A percentile compares a stretch with the other conserved stretches of the same genome.
Evolutionary conservation across 2,888 invertebrate species (phyloP).

Genomic region (Bugula neritina): DNA sequence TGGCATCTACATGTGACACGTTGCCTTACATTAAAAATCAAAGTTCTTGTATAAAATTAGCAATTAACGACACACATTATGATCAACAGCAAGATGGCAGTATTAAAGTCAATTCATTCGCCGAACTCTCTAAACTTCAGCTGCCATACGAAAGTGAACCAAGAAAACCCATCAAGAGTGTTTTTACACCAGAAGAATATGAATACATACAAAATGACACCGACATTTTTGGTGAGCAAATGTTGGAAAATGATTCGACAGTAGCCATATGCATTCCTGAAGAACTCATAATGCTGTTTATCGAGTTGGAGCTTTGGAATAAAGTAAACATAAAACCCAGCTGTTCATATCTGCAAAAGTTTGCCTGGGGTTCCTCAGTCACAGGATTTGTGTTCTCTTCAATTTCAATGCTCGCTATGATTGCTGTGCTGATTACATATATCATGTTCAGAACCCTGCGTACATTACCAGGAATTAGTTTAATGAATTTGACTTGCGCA

Average conservation of each 20-base stretch:
- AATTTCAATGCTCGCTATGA: slow-evolving; percentile 43
- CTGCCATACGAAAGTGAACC: neutral
- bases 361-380: slow-evolving; percentile 1
- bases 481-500: slow-evolving; percentile 48
- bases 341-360: slow-evolving; percentile 12
- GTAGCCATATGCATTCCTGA: slow-evolving; percentile 3
- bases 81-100: neutral
- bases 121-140: neutral
- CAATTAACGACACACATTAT: neutral
- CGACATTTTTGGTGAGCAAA: neutral
- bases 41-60: neutral
- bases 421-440: slow-evolving; percentile 47
- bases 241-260: neutral
- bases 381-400: slow-evolving; percentile 28
- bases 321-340: neutral
- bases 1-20: slow-evolving; percentile 5
- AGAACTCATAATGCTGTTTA: neutral
- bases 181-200: slow-evolving; percentile 16
- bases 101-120: neutral
- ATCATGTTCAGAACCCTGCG: slow-evolving; percentile 42
- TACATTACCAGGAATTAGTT: slow-evolving; percentile 52
- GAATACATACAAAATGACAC: neutral
- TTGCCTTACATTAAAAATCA: slow-evolving; percentile 3
- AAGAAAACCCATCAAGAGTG: neutral
- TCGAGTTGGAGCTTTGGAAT: slow-evolving; percentile 9